Base-by-base conservation (phyloP, 1,140 invertebrate genomes). In the Pinna nobilis region DNA sequence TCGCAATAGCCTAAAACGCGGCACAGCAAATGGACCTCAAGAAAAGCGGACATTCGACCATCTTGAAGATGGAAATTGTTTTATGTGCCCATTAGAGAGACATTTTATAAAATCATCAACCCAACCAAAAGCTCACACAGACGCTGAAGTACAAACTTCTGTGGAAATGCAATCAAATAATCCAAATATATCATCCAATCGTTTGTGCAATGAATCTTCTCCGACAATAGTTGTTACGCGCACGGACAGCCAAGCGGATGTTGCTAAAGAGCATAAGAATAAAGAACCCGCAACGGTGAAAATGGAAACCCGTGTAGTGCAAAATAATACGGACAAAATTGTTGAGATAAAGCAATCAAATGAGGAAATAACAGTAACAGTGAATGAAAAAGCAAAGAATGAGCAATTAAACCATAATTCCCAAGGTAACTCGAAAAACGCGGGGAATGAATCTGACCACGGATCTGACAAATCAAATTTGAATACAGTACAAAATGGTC, bases 1-100 rank as follows among this genome's bases (percentile, higher is more conserved):
- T 67, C 6, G 76, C 65, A 13, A 78, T 66, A 69, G 69, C 47
- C 39, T 51, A 74, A 60, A 33, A 15, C 41, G 35, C 4, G 39
- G 33, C 23, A 53, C 20, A 15, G 73, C 20, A 65, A 59, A 33
- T 33, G 33, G 30, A 70, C 25, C 6, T 51, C 28, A 61, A 18
- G 30, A 47, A 23, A 30, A 68, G 47, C 18, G 18, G 23, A 30
- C 35, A 23, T n/a, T 39, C 30, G 55, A 49, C 1, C 28, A 32
- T 60, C 20, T 20, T 47, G 28, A 47, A 33, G 71, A 74, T 18
- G 50, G 57, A 44, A 61, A 57, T 13, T 72, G 70, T 49, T 72
- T 47, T 35, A 63, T 72, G 50, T 65, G 70, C 55, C 63, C 70
- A 28, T 39, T 66, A 13, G 32, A 63, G 39, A 63, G 59, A 44